A percentile compares a stretch with the other conserved stretches of the same genome.
Evolutionary conservation across 2,888 invertebrate species (phyloP).

Genomic region (Sesamia inferens): DNA sequence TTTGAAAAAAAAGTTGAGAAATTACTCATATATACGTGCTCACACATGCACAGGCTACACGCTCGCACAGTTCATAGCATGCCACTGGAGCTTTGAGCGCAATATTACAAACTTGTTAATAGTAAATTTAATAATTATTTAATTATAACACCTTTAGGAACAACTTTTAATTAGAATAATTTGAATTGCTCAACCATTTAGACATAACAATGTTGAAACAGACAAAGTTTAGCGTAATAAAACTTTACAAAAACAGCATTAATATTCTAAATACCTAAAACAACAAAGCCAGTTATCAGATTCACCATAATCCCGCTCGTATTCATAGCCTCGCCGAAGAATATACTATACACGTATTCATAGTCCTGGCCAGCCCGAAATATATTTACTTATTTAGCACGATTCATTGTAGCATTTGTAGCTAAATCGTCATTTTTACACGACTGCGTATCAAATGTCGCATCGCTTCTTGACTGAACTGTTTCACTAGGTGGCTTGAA

Average conservation of each 20-base stretch:
- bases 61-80: too few relatives aligned
- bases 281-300: conserved; percentile 36
- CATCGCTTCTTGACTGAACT: conserved; percentile 42
- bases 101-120: conserved; percentile 10
- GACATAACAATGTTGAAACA: conserved; percentile 42
- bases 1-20: too few relatives aligned
- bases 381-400: conserved; percentile 51
- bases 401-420: conserved; percentile 31
- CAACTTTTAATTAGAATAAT: conserved; percentile 45
- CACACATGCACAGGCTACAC: too few relatives aligned
- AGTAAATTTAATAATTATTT: conserved; percentile 38
- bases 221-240: conserved; percentile 41
- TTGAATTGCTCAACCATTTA: conserved; percentile 37
- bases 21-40: too few relatives aligned
- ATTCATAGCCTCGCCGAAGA: conserved; percentile 45
- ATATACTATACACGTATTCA: conserved; percentile 46
- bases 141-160: conserved; percentile 33
- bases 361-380: conserved; percentile 48
- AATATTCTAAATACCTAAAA: conserved; percentile 51
- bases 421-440: conserved; percentile 35
- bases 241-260: conserved; percentile 50
- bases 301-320: conserved; percentile 44
- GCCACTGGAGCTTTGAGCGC: too few relatives aligned
- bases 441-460: conserved; percentile 45
- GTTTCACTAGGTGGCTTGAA: conserved; percentile 45